Conservation (phyloP, 35 echinoderm and acorn worm species). For the Apostichopus parvimensis region DNA sequence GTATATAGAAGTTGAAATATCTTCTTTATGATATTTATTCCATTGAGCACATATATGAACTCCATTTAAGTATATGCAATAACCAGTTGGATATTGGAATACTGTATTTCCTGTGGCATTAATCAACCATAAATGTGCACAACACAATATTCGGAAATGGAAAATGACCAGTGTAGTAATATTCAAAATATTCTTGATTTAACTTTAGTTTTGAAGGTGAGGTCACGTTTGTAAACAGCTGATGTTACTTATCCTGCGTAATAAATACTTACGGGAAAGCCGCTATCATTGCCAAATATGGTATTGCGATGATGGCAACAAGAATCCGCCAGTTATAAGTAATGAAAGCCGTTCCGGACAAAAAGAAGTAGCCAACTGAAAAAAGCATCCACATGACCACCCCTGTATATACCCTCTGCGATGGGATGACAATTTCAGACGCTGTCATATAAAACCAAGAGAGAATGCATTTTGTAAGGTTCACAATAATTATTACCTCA, state of each 20-base stretch:
- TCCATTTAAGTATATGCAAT: too few relatives aligned
- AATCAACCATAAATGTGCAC: too few relatives aligned
- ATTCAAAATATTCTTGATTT: too few relatives aligned
- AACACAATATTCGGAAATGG: too few relatives aligned
- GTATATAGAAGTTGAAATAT: not conserved
- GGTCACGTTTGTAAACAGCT: too few relatives aligned
- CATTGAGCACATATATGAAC: too few relatives aligned
- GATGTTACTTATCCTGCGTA: too few relatives aligned
- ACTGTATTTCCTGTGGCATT: too few relatives aligned
- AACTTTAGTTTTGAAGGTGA: too few relatives aligned
- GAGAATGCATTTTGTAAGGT: not conserved
- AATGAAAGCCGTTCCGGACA: slow-evolving; percentile 8
- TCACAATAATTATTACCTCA: not conserved
- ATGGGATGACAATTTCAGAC: not conserved
- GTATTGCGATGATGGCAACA: not conserved
- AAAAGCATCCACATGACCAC: slow-evolving; percentile 19
- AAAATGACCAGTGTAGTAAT: too few relatives aligned
- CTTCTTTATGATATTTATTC: too few relatives aligned
- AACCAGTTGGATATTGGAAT: too few relatives aligned
- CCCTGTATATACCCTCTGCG: not conserved
- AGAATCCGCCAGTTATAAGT: slow-evolving; percentile 21
- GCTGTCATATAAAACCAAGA: not conserved
- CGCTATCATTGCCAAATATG: not conserved
- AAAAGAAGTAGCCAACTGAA: slow-evolving; percentile 17
- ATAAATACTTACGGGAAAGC: slow-evolving; percentile 4